Evolutionary conservation across 2,113 vertebrate genomes (phyloP), one percentile per base, ranked within the genome.

Genomic region (Gasterosteus nipponicus): DNA sequence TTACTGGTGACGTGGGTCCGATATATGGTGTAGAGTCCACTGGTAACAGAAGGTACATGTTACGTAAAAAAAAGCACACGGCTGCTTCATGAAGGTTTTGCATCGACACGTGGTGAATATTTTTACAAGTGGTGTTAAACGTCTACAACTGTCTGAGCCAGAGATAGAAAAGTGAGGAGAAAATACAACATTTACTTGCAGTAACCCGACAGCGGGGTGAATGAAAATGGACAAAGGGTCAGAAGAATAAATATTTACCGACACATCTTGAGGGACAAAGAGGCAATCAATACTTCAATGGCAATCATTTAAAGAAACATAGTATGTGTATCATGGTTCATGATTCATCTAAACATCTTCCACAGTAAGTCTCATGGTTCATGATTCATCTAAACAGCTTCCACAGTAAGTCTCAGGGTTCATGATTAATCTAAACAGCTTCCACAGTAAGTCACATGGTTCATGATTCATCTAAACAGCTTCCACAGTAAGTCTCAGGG

Each of bases 1-100:
- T 89, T 85, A 80, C 82, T 65, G 51, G 76, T 75, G 82, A 80
- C 68, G 73, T 75, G 65, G 86, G 71, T 79, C 74, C 68, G 84
- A 68, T 82, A 86, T 87, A 85, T 81, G 66, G 58, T 68, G 80
- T 66, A 80, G 44, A 75, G 75, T 85, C 78, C 54, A 9, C 46
- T 77, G 69, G 67, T 64, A 87, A 73, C 68, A 77, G 42, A 46
- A 62, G 61, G 47, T 42, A 70, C 6, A 63, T 72, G 59, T 62
- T 71, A 73, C 42, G 22, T 53, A 31, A 8, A 53, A 8, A 53
- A 69, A 85, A 86, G 26, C 33, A 69, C 44, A 41, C 75, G 31
- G 67, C 19, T 39, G 26, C 31, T 75, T 46, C 61, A 39, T 41
- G 62, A 44, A 69, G 59, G 35, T 56, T 53, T 7, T 12, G 64